Evolutionary conservation across 2,113 vertebrate species (phyloP), one percentile per base, ranked within the genome.

Genomic region (Grallaria varia): DNA sequence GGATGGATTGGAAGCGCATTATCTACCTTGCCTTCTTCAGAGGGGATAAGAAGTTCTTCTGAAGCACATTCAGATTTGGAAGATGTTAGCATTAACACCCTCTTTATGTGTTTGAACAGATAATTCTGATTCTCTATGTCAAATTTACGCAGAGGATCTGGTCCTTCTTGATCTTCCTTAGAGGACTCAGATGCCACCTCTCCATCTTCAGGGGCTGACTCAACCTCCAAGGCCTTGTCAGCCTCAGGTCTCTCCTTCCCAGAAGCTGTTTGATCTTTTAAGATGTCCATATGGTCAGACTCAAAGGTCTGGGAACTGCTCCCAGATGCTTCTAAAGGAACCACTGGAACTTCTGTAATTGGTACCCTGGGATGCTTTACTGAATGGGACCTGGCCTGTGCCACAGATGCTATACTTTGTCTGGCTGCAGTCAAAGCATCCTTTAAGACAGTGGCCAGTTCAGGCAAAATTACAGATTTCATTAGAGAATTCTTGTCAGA

Each of bases 1-100:
- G 95, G 94, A 93, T 96, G 93, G 24, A 96, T 58, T 74, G 95
- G 95, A 95, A 97, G 96, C 10, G 93, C 87, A 30, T 94, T 95
- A 86, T 95, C 56, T 89, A 77, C 13, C 40, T 89, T 87, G 55
- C 20, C 77, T 52, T 95, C 77, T 86, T 95, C 83, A 87, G 85
- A 78, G 27, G 40, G 12, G 9, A 72, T 12, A 78, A 52, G 60
- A 7, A 72, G 49, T 45, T 95, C 95, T 88, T 90, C 88, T 56
- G 86, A 87, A 80, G 59, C 12, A 72, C 47, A 21, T 63, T 95
- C 39, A 77, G 59, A 62, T 77, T 72, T 87, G n/a, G 68, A 66
- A 79, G 77, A 69, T 67, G 93, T 95, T 49, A 96, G 82, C 89
- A 81, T 94, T 59, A 97, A 60, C 24, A 28, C 86, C 62, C 62